Conservation (phyloP, 2,888 invertebrate species). For the Erannis defoliaria region DNA sequence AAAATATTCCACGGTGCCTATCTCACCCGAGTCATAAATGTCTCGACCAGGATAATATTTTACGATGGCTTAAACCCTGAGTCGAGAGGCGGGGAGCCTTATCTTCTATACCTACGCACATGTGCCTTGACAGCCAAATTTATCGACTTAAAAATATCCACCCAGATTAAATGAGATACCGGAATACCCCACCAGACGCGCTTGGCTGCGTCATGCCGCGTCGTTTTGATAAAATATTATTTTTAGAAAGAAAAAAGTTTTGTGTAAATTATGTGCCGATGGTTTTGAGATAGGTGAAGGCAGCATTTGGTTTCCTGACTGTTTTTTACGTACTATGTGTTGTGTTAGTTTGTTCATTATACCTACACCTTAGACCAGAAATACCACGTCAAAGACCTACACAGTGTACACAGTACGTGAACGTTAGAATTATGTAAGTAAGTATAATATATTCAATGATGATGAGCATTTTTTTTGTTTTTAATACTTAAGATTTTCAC, state of each 20-base stretch:
- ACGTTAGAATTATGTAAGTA: too few relatives aligned
- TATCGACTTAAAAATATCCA: slow-evolving; percentile 84
- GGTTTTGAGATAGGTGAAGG: slow-evolving; percentile 32
- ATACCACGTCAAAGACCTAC: too few relatives aligned
- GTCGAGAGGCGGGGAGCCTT: slow-evolving; percentile 73
- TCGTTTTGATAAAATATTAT: slow-evolving; percentile 70
- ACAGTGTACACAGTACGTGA: too few relatives aligned
- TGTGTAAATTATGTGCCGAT: slow-evolving; percentile 53
- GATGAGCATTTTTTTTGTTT: too few relatives aligned
- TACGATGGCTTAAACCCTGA: slow-evolving; percentile 73
- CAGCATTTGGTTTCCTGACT: slow-evolving; percentile 48
- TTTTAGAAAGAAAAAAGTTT: slow-evolving; percentile 52
- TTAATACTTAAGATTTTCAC: too few relatives aligned
- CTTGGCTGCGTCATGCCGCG: slow-evolving; percentile 32
- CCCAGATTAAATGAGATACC: slow-evolving; percentile 80
- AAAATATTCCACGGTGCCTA: slow-evolving; percentile 78
- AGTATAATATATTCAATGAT: too few relatives aligned
- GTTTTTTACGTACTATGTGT: slow-evolving; percentile 6
- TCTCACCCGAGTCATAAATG: slow-evolving; percentile 80
- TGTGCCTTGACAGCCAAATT: slow-evolving; percentile 82
- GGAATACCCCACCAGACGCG: slow-evolving; percentile 60
- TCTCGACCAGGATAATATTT: slow-evolving; percentile 84
- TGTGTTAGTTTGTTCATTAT: too few relatives aligned
- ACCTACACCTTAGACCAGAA: too few relatives aligned
- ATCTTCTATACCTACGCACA: slow-evolving; percentile 78